phyloP scores from a whole-genome alignment of 2,113 vertebrate genomes.

The Equus przewalskii region DNA sequence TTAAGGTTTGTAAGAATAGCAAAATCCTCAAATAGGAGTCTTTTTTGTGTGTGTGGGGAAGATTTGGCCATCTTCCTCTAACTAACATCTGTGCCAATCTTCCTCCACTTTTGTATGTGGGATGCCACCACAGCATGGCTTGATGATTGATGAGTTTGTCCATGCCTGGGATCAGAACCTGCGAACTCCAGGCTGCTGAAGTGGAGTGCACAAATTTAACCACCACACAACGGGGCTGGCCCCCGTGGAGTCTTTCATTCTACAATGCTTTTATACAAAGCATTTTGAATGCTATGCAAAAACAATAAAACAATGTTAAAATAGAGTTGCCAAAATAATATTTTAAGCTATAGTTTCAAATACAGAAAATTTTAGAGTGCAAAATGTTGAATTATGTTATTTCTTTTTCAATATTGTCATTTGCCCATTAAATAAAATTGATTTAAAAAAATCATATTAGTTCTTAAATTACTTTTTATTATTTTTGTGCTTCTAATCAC shows the following conservation, averaged over 20 bases:
- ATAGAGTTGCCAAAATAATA: neutral
- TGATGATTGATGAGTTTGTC: too few species aligned
- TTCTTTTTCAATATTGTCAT: neutral
- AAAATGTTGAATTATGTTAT: neutral
- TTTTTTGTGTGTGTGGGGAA: too few species aligned
- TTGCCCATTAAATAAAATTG: neutral
- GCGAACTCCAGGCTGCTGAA: too few species aligned
- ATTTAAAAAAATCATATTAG: neutral
- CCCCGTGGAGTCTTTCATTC: neutral
- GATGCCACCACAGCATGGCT: too few species aligned
- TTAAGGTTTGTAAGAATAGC: neutral
- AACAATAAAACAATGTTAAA: neutral
- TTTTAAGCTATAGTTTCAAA: neutral
- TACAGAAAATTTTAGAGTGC: neutral
- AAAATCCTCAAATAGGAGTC: neutral
- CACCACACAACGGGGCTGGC: too few species aligned
- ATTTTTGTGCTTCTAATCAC: neutral
- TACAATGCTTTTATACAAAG: neutral
- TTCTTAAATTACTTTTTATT: neutral
- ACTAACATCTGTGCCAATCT: too few species aligned
- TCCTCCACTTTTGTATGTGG: too few species aligned
- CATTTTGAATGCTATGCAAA: neutral
- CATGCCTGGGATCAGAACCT: too few species aligned
- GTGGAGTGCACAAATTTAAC: too few species aligned
- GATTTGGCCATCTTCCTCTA: too few species aligned